Conservation (phyloP, 2,113 vertebrate genomes). For the Sprattus sprattus region DNA sequence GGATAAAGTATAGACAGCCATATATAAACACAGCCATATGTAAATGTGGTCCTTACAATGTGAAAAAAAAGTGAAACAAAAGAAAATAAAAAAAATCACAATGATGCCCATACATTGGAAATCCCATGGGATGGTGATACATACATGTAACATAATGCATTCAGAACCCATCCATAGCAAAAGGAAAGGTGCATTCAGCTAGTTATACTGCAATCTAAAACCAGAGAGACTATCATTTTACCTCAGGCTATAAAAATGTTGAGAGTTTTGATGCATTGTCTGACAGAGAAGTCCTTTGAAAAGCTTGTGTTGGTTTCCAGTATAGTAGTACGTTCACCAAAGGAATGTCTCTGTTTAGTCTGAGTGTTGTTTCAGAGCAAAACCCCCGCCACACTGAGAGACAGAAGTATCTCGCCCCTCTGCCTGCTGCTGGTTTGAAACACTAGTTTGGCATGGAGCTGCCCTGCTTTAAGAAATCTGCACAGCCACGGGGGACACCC, state of each 20-base stretch:
- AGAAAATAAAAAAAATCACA: not conserved
- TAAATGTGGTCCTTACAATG: not conserved
- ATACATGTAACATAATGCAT: slow-evolving; percentile 9
- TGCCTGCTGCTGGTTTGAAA: slow-evolving; percentile 14
- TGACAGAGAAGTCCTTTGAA: not conserved
- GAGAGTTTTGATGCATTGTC: not conserved
- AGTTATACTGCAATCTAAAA: slow-evolving; percentile 14
- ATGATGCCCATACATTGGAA: slow-evolving; percentile 5
- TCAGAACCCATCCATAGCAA: slow-evolving; percentile 9
- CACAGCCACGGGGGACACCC: not conserved
- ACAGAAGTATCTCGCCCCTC: not conserved
- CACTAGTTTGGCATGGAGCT: slow-evolving; percentile 14
- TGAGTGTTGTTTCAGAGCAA: not conserved
- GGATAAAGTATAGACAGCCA: not conserved
- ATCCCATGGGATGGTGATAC: slow-evolving; percentile 7
- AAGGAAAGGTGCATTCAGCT: not conserved
- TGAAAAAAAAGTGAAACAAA: not conserved
- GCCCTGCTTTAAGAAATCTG: slow-evolving; percentile 3
- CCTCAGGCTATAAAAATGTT: not conserved
- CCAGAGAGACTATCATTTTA: slow-evolving; percentile 6
- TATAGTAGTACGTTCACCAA: not conserved
- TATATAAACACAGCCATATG: not conserved
- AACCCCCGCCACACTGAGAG: not conserved
- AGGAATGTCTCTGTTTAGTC: not conserved
- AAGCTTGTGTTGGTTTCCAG: slow-evolving; percentile 10